A percentile compares a stretch with the other conserved stretches of the same genome.
These are phyloP conservation scores for Drosophila athabasca DNA, from an alignment of 1,140 invertebrate species.

Conservation along the genomic window DNA sequence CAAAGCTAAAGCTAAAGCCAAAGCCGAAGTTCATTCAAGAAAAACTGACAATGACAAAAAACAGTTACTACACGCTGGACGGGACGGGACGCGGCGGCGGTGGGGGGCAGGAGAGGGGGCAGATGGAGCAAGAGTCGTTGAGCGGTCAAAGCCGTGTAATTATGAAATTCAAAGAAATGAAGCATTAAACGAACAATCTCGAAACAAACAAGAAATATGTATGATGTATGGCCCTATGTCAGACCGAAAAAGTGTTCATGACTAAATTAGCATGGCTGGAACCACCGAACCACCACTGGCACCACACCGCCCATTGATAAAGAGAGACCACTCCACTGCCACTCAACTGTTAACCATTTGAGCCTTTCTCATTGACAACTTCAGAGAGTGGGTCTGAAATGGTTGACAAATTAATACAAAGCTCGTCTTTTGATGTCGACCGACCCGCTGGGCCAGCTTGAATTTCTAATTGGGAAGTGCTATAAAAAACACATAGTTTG, in stretches of 20 bases:
- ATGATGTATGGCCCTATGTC: constrained; percentile 8
- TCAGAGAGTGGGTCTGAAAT: constrained; percentile 5
- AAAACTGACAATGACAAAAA: constrained; percentile 71
- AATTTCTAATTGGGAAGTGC: constrained; percentile 65
- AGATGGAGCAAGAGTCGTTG: constrained; percentile 41
- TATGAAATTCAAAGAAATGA: constrained; percentile 81
- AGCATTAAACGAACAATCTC: constrained; percentile 66
- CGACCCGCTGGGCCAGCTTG: constrained; percentile 30
- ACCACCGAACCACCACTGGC: background rate
- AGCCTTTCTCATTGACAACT: background rate
- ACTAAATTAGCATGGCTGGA: constrained; percentile 56
- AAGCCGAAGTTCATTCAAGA: constrained; percentile 73
- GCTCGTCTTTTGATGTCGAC: constrained; percentile 57
- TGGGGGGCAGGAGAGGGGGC: background rate
- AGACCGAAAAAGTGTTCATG: constrained; percentile 30
- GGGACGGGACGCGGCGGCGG: background rate
- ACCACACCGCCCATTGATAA: constrained; percentile 51
- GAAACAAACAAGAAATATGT: constrained; percentile 47
- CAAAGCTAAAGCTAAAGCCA: background rate
- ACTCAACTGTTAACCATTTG: background rate
- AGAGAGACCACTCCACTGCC: constrained; percentile 8
- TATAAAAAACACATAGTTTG: constrained; percentile 66
- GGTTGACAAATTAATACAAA: constrained; percentile 73
- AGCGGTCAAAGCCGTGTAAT: constrained; percentile 78
- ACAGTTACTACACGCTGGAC: constrained; percentile 49